A percentile compares a stretch with the other conserved stretches of the same genome.
These are phyloP conservation scores for Phataginus tetradactyla DNA, from an alignment of 2,797 vertebrate genomes.

Conservation along the genomic window DNA sequence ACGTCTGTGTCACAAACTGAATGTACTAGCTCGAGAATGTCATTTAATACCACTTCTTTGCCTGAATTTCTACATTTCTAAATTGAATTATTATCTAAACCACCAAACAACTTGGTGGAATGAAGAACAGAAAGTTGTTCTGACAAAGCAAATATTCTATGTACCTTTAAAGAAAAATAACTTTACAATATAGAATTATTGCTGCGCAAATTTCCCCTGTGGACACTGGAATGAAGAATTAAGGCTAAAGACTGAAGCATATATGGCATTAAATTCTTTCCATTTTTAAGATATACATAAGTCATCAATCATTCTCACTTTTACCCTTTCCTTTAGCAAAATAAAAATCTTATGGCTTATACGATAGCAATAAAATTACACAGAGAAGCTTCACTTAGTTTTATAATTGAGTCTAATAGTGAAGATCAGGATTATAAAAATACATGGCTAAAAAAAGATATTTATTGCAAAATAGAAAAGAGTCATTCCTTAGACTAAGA, in stretches of 20 bases:
- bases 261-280: background rate
- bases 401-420: conserved; percentile 51
- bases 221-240: conserved; percentile 17
- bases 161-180: background rate
- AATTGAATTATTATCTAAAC: conserved; percentile 31
- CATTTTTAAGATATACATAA: conserved; percentile 23
- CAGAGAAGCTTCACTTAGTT: background rate
- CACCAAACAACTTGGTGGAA: background rate
- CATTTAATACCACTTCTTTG: background rate
- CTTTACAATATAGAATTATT: background rate
- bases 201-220: background rate
- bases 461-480: conserved; percentile 13
- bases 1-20: background rate
- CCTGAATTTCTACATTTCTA: conserved; percentile 40
- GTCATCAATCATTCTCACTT: conserved; percentile 6
- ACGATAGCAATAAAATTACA: conserved; percentile 8
- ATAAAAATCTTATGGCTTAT: conserved; percentile 22
- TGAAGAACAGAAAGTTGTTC: background rate
- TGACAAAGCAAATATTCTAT: conserved; percentile 12
- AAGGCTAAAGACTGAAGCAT: conserved; percentile 29
- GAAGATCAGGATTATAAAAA: conserved; percentile 9
- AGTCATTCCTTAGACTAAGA: conserved; percentile 1
- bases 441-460: background rate
- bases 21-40: background rate
- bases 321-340: conserved; percentile 31